Conservation (phyloP, 37 sponge, comb jelly and placozoan genomes). For the Cliona cf. orientalis region DNA sequence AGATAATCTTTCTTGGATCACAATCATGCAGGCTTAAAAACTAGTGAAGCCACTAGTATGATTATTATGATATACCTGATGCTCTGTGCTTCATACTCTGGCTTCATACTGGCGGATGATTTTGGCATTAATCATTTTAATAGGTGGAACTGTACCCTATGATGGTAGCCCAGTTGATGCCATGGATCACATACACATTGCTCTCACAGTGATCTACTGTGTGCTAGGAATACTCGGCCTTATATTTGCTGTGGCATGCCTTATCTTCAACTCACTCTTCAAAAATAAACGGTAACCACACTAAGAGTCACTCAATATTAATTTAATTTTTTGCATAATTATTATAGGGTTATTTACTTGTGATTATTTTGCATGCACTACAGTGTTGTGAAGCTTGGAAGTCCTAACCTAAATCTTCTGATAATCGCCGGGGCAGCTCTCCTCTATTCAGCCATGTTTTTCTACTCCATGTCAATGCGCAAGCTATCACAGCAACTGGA, state of each 20-base stretch:
- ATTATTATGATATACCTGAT: not conserved
- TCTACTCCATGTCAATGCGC: not conserved
- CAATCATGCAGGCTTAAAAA: not conserved
- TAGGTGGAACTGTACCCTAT: conserved; percentile 5
- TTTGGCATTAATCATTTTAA: not conserved
- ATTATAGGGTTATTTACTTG: not conserved
- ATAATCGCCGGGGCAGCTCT: conserved; percentile 7
- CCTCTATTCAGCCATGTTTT: not conserved
- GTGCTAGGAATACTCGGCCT: not conserved
- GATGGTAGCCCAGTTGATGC: not conserved
- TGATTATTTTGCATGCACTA: not conserved
- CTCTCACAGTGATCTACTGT: not conserved
- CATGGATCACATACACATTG: not conserved
- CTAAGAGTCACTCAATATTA: not conserved
- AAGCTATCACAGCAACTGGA: not conserved
- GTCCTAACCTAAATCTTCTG: conserved; percentile 19
- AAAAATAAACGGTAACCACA: conserved; percentile 3
- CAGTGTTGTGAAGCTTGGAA: conserved; percentile 8
- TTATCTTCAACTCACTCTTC: conserved; percentile 13
- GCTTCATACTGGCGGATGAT: no score
- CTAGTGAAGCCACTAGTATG: not conserved
- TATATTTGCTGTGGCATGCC: not conserved
- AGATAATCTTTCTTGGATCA: no score
- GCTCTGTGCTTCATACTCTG: not conserved
- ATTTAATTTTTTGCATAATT: no score